Conservation (phyloP, 2,888 invertebrate species). For the Phlogophora meticulosa region DNA sequence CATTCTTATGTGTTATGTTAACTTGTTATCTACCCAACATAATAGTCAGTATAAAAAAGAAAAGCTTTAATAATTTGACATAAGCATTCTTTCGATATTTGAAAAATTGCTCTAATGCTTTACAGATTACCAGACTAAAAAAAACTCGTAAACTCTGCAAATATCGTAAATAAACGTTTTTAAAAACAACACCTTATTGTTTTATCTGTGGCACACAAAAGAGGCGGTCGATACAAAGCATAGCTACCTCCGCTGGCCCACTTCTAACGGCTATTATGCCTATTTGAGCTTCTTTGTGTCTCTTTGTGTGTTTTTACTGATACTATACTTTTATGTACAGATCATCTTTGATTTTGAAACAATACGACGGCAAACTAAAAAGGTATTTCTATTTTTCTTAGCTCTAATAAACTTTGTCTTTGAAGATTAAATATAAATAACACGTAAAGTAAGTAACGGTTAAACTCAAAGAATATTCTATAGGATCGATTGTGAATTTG, state of each 20-base stretch:
- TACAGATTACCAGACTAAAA: not conserved
- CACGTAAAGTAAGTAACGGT: not conserved
- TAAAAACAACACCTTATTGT: conserved; percentile 61
- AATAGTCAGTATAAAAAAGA: no score
- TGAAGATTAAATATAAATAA: not conserved
- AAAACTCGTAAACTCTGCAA: not conserved
- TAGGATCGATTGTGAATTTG: no score
- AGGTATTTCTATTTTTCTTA: not conserved
- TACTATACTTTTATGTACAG: conserved; percentile 52
- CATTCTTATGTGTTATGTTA: no score
- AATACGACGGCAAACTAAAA: conserved; percentile 32
- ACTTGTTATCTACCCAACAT: no score
- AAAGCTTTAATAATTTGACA: no score
- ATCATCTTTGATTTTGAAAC: conserved; percentile 59
- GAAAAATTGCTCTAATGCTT: not conserved
- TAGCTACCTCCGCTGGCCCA: conserved; percentile 34
- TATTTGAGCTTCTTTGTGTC: conserved; percentile 24
- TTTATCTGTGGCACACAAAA: conserved; percentile 68
- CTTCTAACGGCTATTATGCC: conserved; percentile 47
- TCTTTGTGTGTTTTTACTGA: conserved; percentile 40
- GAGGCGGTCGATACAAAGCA: conserved; percentile 68
- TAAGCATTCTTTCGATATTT: not conserved
- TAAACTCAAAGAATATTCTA: not conserved
- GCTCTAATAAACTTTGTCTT: conserved; percentile 23
- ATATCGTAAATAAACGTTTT: not conserved